Evolutionary conservation across 1,140 invertebrate species (phyloP).

Genomic region (Calliphora vicina): DNA sequence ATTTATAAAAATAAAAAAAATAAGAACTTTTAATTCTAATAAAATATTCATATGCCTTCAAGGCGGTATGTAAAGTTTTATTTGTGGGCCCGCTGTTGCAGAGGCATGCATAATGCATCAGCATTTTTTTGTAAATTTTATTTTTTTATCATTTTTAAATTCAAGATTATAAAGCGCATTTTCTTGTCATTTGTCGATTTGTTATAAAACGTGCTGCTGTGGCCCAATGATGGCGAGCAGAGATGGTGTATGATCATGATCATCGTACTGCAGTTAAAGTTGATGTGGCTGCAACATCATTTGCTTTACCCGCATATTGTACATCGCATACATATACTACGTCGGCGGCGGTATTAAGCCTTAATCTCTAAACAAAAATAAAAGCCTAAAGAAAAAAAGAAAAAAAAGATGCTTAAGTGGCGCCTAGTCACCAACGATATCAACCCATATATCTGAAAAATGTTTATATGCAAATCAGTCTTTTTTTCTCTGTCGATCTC

Average conservation of each 20-base stretch:
- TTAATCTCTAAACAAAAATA: constrained; percentile 12
- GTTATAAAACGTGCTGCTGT: constrained; percentile 45
- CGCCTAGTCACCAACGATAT: constrained; percentile 37
- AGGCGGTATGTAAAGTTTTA: not conserved
- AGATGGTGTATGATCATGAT: constrained; percentile 38
- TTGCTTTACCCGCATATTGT: not conserved
- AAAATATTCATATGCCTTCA: constrained; percentile 10
- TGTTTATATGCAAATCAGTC: not conserved
- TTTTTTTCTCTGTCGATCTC: not conserved
- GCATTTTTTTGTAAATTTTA: not conserved
- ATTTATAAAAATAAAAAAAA: too few relatives aligned
- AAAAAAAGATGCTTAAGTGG: constrained; percentile 40
- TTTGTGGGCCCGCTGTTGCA: not conserved
- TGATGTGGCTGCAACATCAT: constrained; percentile 23
- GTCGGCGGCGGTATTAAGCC: constrained; percentile 4
- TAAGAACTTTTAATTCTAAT: not conserved
- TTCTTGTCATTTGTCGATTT: constrained; percentile 63
- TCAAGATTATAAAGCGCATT: constrained; percentile 61
- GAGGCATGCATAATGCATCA: constrained; percentile 16
- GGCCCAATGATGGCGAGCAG: constrained; percentile 46
- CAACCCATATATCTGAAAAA: not conserved
- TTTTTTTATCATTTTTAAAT: constrained; percentile 62
- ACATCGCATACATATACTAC: too few relatives aligned
- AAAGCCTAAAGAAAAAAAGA: not conserved
- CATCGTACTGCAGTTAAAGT: constrained; percentile 18